Evolutionary conservation across 2,113 vertebrate species (phyloP).

Genomic region (Delphinapterus leucas): DNA sequence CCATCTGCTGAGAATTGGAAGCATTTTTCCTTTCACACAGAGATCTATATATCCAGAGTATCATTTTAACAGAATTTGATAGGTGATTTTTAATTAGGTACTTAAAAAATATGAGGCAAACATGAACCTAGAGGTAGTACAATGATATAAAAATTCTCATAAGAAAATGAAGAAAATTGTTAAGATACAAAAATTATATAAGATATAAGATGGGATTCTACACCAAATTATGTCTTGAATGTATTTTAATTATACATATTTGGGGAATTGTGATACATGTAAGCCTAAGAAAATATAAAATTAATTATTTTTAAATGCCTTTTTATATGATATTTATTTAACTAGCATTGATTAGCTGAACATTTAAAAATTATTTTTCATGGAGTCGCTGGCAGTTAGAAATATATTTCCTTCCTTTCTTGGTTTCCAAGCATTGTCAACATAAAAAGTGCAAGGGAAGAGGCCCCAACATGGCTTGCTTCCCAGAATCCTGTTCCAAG

Average conservation of each 20-base stretch:
- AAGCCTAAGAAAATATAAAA: neutral
- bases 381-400: neutral
- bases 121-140: neutral
- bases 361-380: neutral
- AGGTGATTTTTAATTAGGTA: slow-evolving; percentile 19
- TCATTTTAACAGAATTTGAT: slow-evolving; percentile 42
- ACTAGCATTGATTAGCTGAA: neutral
- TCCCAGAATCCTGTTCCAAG: neutral
- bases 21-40: neutral
- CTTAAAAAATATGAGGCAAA: slow-evolving; percentile 1
- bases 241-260: neutral
- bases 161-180: neutral
- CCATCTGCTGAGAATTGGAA: slow-evolving; percentile 48
- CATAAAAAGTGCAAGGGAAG: rapidly evolving
- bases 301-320: neutral
- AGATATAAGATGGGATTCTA: neutral
- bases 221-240: neutral
- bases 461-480: rapidly evolving
- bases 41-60: neutral
- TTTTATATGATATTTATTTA: neutral
- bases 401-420: neutral
- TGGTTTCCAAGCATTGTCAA: neutral
- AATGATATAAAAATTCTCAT: neutral
- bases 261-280: neutral
- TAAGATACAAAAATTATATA: neutral